Evolutionary conservation across 2,113 vertebrate genomes (phyloP), one percentile per base, ranked within the genome.

Genomic region (Zosterops lateralis): DNA sequence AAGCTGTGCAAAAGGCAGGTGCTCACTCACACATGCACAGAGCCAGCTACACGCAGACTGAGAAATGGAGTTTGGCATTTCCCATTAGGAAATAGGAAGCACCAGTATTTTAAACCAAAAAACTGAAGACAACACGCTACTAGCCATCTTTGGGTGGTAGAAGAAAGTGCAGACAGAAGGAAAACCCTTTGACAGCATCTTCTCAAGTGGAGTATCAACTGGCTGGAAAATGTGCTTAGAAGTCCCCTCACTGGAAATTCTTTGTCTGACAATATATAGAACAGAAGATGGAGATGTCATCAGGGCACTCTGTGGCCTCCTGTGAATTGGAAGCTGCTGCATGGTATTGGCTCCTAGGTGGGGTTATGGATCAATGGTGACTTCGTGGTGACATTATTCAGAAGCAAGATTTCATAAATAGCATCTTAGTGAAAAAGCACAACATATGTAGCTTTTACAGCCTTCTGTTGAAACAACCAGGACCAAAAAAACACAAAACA

Each of bases 41-140:
- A 57, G 34, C 3, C 19, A 56, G 8, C 3, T 21, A 28, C 34
- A n/a, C 2, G 24, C 0, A 0, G 53, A 24, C 7, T 38, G 12
- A 20, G 14, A 60, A 68, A 88, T 3, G 16, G 21, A 31, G 32
- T 40, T 53, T 38, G 9, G 7, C 12, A 38, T 72, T 78, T 92
- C 20, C 17, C 9, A 12, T 20, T 10, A 61, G 7, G n/a, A 77
- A 53, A 56, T 6, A 66, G 8, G 80, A 68, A 68, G 5, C 7
- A 48, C 1, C 21, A 50, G 4, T 34, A 17, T 22, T 71, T 66
- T 22, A 56, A 57, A 40, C 25, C 17, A 16, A 56, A 75, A 64
- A 78, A 18, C 13, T 44, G 20, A 56, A 48, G 17, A 64, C 4
- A 58, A 10, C 3, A 42, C 66, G 25, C 38, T 71, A 25, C 18